phyloP scores from a whole-genome alignment of 2,113 vertebrate genomes.

The Ciconia boyciana region DNA sequence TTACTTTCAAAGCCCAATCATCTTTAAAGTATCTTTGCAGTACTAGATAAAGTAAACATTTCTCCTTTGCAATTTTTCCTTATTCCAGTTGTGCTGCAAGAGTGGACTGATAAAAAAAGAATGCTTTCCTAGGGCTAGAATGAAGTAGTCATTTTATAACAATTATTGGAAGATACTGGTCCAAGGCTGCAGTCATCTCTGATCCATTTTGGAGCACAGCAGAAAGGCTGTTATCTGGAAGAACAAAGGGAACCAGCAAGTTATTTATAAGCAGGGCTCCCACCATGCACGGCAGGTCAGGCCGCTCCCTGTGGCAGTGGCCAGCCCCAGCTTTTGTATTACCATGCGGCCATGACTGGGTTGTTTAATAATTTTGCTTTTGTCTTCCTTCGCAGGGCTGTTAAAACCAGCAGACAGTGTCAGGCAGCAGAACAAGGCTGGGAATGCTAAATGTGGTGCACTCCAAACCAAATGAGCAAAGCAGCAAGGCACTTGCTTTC shows the following conservation, averaged over 20 bases:
- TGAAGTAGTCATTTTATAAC: not conserved
- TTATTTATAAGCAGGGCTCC: not conserved
- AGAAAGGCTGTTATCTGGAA: not conserved
- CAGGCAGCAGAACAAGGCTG: not conserved
- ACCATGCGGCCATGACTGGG: not conserved
- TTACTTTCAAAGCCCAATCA: not conserved
- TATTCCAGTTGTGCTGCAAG: not conserved
- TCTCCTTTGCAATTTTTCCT: not conserved
- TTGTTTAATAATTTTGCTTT: not conserved
- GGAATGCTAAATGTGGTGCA: not conserved
- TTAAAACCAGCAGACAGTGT: not conserved
- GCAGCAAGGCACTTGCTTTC: not conserved
- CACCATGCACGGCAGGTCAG: rapidly evolving
- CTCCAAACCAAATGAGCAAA: not conserved
- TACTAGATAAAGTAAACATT: not conserved
- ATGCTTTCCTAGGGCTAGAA: not conserved
- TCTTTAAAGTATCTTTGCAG: not conserved
- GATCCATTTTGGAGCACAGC: not conserved
- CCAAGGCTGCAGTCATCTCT: not conserved
- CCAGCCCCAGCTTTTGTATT: not conserved
- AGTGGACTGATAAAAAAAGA: not conserved
- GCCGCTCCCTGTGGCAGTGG: not conserved
- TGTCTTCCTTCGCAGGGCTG: not conserved
- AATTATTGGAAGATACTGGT: not conserved
- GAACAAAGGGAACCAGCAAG: not conserved